Conservation (phyloP, 2,888 invertebrate species). For the Trissolcus brochymenae region DNA sequence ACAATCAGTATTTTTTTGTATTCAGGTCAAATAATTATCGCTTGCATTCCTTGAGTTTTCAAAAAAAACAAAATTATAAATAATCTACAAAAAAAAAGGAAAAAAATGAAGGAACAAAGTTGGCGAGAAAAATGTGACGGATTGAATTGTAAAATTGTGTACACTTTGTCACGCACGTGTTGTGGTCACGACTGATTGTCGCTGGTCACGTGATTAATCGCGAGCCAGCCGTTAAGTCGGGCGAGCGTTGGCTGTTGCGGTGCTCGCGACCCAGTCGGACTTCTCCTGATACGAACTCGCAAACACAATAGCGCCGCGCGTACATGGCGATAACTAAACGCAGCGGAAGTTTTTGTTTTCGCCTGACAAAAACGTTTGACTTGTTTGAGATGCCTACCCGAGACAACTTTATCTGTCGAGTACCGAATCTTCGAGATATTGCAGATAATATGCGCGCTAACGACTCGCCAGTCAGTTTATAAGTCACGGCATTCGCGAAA, state of each 20-base stretch:
- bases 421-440: conserved; percentile 13
- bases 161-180: conserved; percentile 21
- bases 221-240: conserved; percentile 36
- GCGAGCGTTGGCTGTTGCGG: conserved; percentile 15
- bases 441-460: conserved; percentile 28
- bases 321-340: neutral
- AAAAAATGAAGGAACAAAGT: neutral
- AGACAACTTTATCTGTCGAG: conserved; percentile 7
- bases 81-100: neutral
- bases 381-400: neutral
- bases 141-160: neutral
- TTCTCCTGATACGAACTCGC: conserved; percentile 17
- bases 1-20: neutral
- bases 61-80: neutral
- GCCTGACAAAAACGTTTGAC: neutral
- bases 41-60: conserved; percentile 1
- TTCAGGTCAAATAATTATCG: neutral
- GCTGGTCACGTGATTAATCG: conserved; percentile 26
- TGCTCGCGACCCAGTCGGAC: conserved; percentile 6
- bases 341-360: conserved; percentile 1
- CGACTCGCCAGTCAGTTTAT: conserved; percentile 24
- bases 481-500: conserved; percentile 4
- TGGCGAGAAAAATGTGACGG: neutral
- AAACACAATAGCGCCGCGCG: too few relatives aligned
- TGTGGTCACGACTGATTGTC: conserved; percentile 10